These are phyloP conservation scores for Dryococelus australis DNA, from an alignment of 2,888 invertebrate genomes.

Conservation along the genomic window DNA sequence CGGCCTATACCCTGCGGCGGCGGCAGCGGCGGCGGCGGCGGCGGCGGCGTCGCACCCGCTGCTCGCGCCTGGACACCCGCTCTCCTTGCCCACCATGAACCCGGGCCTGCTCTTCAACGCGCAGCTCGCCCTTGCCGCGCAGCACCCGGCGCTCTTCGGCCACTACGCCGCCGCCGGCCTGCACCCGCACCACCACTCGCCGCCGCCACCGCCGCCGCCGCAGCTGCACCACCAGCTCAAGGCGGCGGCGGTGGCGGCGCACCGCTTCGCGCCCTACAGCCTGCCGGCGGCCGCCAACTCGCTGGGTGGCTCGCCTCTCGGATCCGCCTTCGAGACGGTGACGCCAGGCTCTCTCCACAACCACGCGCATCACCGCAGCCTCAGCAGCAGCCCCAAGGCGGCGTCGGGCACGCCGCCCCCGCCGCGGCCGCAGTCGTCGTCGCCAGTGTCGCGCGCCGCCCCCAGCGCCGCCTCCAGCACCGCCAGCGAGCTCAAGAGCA, in stretches of 20 bases:
- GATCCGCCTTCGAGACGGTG: slow-evolving; percentile 89
- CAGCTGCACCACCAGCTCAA: slow-evolving; percentile 55
- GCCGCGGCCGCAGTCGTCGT: slow-evolving; percentile 42
- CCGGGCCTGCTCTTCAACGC: slow-evolving; percentile 88
- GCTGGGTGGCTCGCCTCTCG: slow-evolving; percentile 67
- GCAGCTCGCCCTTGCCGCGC: slow-evolving; percentile 85
- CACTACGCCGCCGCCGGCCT: slow-evolving; percentile 56
- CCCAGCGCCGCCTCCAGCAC: slow-evolving; percentile 60
- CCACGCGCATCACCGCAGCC: slow-evolving; percentile 52
- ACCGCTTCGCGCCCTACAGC: slow-evolving; percentile 90
- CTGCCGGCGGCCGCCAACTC: slow-evolving; percentile 68
- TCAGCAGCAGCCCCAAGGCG: slow-evolving; percentile 42
- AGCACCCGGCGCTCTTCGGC: slow-evolving; percentile 79
- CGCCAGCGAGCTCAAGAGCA: slow-evolving; percentile 89
- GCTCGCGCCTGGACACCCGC: slow-evolving; percentile 71
- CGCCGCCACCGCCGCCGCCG: no score
- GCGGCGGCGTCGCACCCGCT: slow-evolving; percentile 65
- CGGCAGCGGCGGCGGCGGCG: slow-evolving; percentile 61
- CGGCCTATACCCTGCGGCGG: slow-evolving; percentile 74
- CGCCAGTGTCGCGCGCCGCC: slow-evolving; percentile 55
- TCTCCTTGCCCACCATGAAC: slow-evolving; percentile 66
- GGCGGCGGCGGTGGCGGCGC: slow-evolving; percentile 61
- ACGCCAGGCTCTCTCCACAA: slow-evolving; percentile 71
- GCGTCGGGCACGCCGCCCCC: slow-evolving; percentile 37
- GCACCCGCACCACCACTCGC: slow-evolving; percentile 48